Evolutionary conservation across 2,797 vertebrate species (phyloP).

Genomic region (Pseudochaenichthys georgianus): DNA sequence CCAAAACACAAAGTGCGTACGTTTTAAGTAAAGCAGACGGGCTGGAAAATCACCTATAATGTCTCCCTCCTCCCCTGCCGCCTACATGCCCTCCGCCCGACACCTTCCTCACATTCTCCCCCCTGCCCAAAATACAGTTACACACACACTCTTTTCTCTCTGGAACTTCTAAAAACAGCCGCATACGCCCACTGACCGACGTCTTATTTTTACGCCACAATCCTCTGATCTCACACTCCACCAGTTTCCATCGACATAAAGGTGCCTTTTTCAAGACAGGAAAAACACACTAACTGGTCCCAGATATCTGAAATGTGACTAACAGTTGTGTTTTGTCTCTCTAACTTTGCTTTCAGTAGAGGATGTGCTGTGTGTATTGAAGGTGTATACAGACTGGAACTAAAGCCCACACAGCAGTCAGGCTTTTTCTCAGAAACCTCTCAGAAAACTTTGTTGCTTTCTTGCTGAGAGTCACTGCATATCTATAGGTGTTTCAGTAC

Average conservation of each 20-base stretch:
- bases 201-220: slow-evolving; percentile 60
- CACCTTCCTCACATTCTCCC: slow-evolving; percentile 59
- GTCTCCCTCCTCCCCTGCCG: slow-evolving; percentile 61
- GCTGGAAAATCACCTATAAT: slow-evolving; percentile 78
- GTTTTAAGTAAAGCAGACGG: slow-evolving; percentile 63
- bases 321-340: slow-evolving; percentile 60
- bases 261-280: slow-evolving; percentile 56
- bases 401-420: too few species aligned
- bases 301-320: slow-evolving; percentile 39
- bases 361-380: slow-evolving; percentile 33
- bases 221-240: slow-evolving; percentile 51
- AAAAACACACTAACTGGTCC: slow-evolving; percentile 39
- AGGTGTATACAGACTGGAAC: too few species aligned
- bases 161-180: slow-evolving; percentile 64
- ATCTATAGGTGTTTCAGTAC: too few species aligned
- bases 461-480: too few species aligned
- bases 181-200: slow-evolving; percentile 12
- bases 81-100: slow-evolving; percentile 47
- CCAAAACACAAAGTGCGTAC: slow-evolving; percentile 65
- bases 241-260: slow-evolving; percentile 67
- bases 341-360: slow-evolving; percentile 35
- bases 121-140: slow-evolving; percentile 59
- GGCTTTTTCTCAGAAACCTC: too few species aligned
- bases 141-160: slow-evolving; percentile 50
- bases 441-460: too few species aligned